phyloP scores from a whole-genome alignment of 2,113 vertebrate species.

The Azemiops feae region DNA sequence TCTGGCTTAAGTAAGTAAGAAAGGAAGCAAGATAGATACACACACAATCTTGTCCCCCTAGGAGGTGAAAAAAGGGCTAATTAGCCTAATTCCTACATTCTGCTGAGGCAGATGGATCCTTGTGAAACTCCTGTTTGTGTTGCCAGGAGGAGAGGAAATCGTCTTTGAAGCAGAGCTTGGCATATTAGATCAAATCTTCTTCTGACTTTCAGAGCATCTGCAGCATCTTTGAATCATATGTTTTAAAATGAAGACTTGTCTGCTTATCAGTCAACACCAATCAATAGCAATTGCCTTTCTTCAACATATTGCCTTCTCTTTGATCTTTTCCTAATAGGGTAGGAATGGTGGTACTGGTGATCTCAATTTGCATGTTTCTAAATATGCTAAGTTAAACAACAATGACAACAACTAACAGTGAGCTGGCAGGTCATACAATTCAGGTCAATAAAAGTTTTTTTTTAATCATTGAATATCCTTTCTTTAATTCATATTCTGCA shows the following conservation, averaged over 20 bases:
- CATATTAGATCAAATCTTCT: conserved; percentile 19
- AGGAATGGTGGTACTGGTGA: background rate
- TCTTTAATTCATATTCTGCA: background rate
- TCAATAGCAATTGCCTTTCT: background rate
- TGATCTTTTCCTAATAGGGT: background rate
- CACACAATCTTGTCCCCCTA: background rate
- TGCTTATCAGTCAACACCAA: conserved; percentile 3
- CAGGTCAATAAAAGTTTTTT: background rate
- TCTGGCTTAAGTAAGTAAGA: conserved; percentile 5
- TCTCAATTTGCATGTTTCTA: background rate
- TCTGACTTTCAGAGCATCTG: conserved; percentile 17
- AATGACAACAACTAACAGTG: background rate
- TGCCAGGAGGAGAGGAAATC: conserved; percentile 24
- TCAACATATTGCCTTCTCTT: background rate
- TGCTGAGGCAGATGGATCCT: background rate
- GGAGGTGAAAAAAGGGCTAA: conserved; percentile 12
- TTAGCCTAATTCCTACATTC: conserved; percentile 29
- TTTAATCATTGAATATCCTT: background rate
- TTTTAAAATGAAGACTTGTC: conserved; percentile 7
- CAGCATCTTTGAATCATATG: conserved; percentile 19
- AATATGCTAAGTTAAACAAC: background rate
- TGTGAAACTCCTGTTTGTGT: conserved; percentile 34
- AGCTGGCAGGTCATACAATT: background rate
- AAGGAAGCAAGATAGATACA: background rate
- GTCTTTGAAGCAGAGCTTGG: conserved; percentile 15